phyloP scores from a whole-genome alignment of 1,140 invertebrate species.

The Gyrodactylus salaris region DNA sequence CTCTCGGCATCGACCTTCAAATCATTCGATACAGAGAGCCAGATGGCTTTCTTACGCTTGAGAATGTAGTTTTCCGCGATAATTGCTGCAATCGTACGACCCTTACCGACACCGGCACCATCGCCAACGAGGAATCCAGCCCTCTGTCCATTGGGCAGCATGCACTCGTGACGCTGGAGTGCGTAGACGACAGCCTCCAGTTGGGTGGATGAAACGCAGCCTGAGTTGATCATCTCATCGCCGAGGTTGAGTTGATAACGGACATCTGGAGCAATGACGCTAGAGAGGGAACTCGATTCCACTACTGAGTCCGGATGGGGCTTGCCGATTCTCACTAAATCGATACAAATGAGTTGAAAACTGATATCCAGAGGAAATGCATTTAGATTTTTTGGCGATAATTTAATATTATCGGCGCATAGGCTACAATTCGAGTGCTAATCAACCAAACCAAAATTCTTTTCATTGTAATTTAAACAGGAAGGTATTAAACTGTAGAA shows the following conservation, averaged over 20 bases:
- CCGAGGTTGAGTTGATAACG: conserved; percentile 55
- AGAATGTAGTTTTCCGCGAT: conserved; percentile 88
- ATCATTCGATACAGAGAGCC: conserved; percentile 93
- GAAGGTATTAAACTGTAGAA: too few relatives aligned
- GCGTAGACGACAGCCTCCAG: conserved; percentile 77
- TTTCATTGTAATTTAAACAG: too few relatives aligned
- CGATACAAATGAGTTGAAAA: too few relatives aligned
- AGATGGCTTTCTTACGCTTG: conserved; percentile 62
- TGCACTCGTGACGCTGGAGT: conserved; percentile 66
- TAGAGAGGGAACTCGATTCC: conserved; percentile 78
- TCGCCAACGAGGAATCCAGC: conserved; percentile 88
- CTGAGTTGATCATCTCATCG: conserved; percentile 42
- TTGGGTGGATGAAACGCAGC: conserved; percentile 63
- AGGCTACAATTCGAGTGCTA: too few relatives aligned
- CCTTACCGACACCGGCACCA: conserved; percentile 94
- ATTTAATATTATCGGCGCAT: too few relatives aligned
- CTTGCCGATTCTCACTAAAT: conserved; percentile 44
- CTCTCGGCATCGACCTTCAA: conserved; percentile 85
- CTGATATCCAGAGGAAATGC: conserved; percentile 9
- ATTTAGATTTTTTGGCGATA: too few relatives aligned
- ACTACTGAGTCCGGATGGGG: conserved; percentile 97
- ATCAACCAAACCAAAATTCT: too few relatives aligned
- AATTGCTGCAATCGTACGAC: conserved; percentile 77
- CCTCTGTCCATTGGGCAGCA: conserved; percentile 50
- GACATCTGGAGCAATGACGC: conserved; percentile 69